Evolutionary conservation across 2,888 invertebrate species (phyloP), one percentile per base, ranked within the genome.

Genomic region (Chrysolina americana): DNA sequence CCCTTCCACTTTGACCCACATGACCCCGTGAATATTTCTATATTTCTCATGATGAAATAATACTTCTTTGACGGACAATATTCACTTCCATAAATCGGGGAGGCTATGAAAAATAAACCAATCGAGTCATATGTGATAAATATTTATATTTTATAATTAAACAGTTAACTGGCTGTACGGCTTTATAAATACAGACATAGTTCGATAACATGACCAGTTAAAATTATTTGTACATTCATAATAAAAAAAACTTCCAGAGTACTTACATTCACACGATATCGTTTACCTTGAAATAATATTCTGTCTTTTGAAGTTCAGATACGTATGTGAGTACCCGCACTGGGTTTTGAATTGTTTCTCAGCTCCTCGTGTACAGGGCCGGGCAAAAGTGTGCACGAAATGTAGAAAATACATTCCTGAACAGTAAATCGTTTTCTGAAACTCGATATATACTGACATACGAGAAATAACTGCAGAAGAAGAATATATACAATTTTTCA

Each of bases 81-180:
- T 1, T 48, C 17, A 17, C 9, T 48, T 48, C 17, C n/a, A n/a
- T 19, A 47, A 28, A 23, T 63, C 44, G 21, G 17, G 10, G 15
- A 41, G 48, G 62, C 15, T 23, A 63, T 6, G 23, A 21, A 19
- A 73, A 68, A 69, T 65, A 68, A 72, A 74, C 69, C 65, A 76
- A 76, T 64, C 56, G 44, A 71, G 21, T 79, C 81, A 79, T 84
- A 85, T 87, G 87, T 87, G 87, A 88, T 88, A 88, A 88, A 88
- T 88, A 88, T 87, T 87, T 87, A 87, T 87, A 86, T 87, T 88
- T 88, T 86, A 87, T 88, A 87, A 87, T 87, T 87, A 87, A 88
- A 88, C 87, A 86, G 83, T 86, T 87, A 87, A 87, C 87, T 88
- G 87, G 88, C 85, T 84, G 86, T 85, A 86, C 85, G 85, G 83